Evolutionary conservation across 2,888 invertebrate genomes (phyloP).

Genomic region (Tetrapedia diversipes): DNA sequence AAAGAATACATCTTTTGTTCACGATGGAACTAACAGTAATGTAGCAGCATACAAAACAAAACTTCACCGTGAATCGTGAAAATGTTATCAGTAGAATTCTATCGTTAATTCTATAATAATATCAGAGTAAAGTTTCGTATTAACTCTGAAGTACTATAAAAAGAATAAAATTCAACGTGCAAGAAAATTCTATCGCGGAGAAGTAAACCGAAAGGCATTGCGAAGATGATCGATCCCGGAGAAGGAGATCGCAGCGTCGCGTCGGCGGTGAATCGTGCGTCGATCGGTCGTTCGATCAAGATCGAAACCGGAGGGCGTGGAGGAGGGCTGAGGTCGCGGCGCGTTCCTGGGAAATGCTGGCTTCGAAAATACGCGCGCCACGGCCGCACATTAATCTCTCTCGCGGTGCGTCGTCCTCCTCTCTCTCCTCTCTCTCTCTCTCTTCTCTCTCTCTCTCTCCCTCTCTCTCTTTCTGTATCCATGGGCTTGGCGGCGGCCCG

Average conservation of each 20-base stretch:
- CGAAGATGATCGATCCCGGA: background rate
- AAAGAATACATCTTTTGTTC: background rate
- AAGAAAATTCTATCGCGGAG: no score
- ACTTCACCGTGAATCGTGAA: no score
- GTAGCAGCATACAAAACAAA: no score
- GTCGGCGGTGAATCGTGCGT: background rate
- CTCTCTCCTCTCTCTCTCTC: background rate
- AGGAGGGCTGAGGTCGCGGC: background rate
- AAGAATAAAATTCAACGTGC: no score
- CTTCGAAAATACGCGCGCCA: conserved; percentile 48
- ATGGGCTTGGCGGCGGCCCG: conserved; percentile 48
- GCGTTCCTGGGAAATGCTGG: conserved; percentile 43
- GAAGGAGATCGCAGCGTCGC: background rate
- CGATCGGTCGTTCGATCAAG: conserved; percentile 17
- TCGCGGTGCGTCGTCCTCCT: background rate
- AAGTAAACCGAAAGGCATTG: background rate
- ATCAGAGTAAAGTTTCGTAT: no score
- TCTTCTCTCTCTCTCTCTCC: background rate
- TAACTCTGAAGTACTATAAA: no score
- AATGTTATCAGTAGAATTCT: no score
- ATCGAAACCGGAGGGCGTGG: conserved; percentile 14
- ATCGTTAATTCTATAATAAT: no score
- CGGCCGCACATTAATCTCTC: conserved; percentile 59
- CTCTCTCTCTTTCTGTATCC: background rate
- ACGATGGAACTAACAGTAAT: no score